These are phyloP conservation scores for Elysia crispata DNA, from an alignment of 2,888 invertebrate species.

Conservation along the genomic window DNA sequence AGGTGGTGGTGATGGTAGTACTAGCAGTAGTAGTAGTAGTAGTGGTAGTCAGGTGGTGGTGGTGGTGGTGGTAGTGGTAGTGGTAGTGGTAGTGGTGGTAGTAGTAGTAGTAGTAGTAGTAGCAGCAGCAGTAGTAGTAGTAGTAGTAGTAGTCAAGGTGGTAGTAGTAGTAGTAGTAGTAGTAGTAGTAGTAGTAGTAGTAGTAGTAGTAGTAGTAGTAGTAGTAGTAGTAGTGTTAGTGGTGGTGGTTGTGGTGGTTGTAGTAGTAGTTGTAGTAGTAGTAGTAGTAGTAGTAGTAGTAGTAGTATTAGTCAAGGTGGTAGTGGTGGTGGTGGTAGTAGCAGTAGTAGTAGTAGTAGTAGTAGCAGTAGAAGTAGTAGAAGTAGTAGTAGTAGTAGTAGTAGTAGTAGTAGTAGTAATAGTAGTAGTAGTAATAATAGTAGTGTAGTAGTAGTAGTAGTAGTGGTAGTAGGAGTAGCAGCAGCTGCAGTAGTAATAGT, in stretches of 20 bases:
- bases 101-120: background rate
- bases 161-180: slow-evolving; percentile 18
- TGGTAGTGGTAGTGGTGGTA: slow-evolving; percentile 20
- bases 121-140: too few species aligned
- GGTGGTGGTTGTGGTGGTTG: too few species aligned
- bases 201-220: background rate
- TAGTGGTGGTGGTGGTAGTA: background rate
- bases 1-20: too few species aligned
- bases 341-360: slow-evolving; percentile 16
- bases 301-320: too few species aligned
- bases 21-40: too few species aligned
- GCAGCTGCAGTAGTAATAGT: background rate
- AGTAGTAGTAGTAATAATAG: slow-evolving; percentile 36
- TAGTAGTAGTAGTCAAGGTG: slow-evolving; percentile 10
- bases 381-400: slow-evolving; percentile 9
- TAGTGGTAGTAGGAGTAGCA: too few species aligned
- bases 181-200: background rate
- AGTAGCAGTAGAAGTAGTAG: background rate
- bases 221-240: too few species aligned
- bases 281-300: too few species aligned
- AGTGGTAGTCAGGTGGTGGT: too few species aligned
- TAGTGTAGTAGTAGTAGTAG: too few species aligned
- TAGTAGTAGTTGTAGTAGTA: too few species aligned
- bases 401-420: slow-evolving; percentile 34
- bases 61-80: slow-evolving; percentile 9